Percentiles rank a stretch among this genome's conserved stretches.
phyloP scores from a whole-genome alignment of 2,797 vertebrate species.

The Anisognathus igniventris region DNA sequence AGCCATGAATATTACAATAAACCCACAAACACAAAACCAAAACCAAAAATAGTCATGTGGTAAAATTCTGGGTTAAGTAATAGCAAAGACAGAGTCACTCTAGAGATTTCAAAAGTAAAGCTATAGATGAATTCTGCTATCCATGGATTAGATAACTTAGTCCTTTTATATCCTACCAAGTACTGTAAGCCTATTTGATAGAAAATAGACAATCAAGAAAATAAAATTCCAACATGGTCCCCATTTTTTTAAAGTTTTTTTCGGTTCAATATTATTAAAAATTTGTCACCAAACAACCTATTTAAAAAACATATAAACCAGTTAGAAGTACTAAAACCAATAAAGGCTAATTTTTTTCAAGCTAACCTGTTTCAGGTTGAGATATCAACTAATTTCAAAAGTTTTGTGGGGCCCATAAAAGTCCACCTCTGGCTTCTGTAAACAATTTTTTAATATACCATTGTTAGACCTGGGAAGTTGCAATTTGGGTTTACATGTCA shows the following conservation, averaged over 20 bases:
- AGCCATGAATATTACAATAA: background rate
- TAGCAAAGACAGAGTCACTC: background rate
- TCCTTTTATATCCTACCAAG: background rate
- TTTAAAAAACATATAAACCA: background rate
- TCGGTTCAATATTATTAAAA: background rate
- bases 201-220: background rate
- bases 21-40: background rate
- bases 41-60: background rate
- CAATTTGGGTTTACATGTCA: constrained; percentile 29
- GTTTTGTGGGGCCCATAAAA: background rate
- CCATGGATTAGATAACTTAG: background rate
- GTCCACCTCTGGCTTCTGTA: background rate
- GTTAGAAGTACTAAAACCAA: background rate
- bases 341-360: background rate
- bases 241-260: rapidly evolving
- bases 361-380: background rate
- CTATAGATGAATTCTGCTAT: background rate
- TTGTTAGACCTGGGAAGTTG: constrained; percentile 1
- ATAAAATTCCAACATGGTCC: background rate
- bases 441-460: constrained; percentile 6
- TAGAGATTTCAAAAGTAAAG: background rate
- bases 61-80: background rate
- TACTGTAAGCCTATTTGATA: background rate
- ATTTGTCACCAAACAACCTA: background rate
- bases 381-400: background rate